A percentile compares a stretch with the other conserved stretches of the same genome.
phyloP scores from a whole-genome alignment of 2,888 invertebrate species.

The Tetheella fluctuosa region DNA sequence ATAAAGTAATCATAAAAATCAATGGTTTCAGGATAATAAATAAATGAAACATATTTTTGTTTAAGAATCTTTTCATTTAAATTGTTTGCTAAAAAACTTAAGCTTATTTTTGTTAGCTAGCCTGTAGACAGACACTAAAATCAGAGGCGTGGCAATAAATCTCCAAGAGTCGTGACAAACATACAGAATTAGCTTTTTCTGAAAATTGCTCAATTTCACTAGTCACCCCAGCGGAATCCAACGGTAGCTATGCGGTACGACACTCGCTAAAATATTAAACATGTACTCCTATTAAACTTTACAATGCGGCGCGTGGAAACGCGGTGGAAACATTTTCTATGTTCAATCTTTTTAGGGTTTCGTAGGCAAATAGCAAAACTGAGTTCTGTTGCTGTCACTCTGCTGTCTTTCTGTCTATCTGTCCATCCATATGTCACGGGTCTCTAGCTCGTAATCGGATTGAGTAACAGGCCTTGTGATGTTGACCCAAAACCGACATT shows the following conservation, averaged over 20 bases:
- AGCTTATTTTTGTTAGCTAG: background rate
- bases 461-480: no score
- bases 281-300: conserved; percentile 38
- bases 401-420: no score
- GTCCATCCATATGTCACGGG: no score
- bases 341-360: background rate
- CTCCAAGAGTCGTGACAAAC: conserved; percentile 27
- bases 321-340: conserved; percentile 10
- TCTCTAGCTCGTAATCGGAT: no score
- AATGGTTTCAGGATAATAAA: no score
- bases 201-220: conserved; percentile 44
- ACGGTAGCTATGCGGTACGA: conserved; percentile 21
- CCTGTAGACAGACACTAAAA: conserved; percentile 14
- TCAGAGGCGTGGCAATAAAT: conserved; percentile 26
- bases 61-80: no score
- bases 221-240: conserved; percentile 21
- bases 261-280: conserved; percentile 43
- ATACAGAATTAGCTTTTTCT: conserved; percentile 43
- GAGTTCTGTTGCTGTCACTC: no score
- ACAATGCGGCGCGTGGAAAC: conserved; percentile 20
- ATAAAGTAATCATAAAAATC: no score
- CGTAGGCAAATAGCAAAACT: no score
- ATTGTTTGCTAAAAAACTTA: no score
- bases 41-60: no score
- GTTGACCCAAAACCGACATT: no score